These are phyloP conservation scores for Cephalotes varians DNA, from an alignment of 2,888 invertebrate genomes.

Conservation along the genomic window DNA sequence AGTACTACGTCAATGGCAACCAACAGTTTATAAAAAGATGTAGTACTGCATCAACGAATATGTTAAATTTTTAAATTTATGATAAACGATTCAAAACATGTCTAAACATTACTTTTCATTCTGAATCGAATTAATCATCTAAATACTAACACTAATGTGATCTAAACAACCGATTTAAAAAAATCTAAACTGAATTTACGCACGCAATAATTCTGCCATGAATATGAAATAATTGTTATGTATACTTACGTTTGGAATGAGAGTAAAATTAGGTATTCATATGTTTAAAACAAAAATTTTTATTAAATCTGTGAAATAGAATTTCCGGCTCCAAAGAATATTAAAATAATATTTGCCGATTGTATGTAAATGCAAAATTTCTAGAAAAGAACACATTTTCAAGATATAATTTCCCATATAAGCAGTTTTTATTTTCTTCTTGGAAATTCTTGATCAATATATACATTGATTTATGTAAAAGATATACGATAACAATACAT, in stretches of 20 bases:
- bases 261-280: slow-evolving; percentile 25
- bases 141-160: background rate
- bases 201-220: slow-evolving; percentile 23
- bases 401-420: background rate
- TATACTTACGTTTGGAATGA: background rate
- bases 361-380: slow-evolving; percentile 19
- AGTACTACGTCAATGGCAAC: too few species aligned
- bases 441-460: background rate
- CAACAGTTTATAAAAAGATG: too few species aligned
- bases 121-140: background rate
- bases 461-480: slow-evolving; percentile 13
- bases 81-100: background rate
- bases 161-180: background rate
- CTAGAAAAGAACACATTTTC: background rate
- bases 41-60: background rate
- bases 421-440: background rate
- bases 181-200: slow-evolving; percentile 20
- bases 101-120: background rate
- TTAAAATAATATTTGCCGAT: slow-evolving; percentile 22
- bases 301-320: slow-evolving; percentile 21
- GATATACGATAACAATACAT: slow-evolving; percentile 4
- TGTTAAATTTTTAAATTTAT: background rate
- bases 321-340: slow-evolving; percentile 24
- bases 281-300: slow-evolving; percentile 28
- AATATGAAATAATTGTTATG: slow-evolving; percentile 39